These are phyloP conservation scores for Sinocyclocheilus anshuiensis DNA, from an alignment of 2,113 vertebrate genomes.

Conservation along the genomic window DNA sequence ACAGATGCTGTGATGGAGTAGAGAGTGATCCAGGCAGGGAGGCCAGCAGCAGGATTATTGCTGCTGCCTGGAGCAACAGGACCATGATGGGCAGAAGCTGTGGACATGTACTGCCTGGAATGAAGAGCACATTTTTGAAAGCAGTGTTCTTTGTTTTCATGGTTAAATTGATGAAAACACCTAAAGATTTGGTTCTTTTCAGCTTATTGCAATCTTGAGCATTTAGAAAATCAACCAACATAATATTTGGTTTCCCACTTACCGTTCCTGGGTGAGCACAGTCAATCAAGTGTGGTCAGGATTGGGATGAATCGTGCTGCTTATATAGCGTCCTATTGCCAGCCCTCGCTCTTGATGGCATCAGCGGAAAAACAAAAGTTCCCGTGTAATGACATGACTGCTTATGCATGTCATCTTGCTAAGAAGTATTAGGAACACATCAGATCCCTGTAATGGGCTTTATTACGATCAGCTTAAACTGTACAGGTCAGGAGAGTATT, in stretches of 20 bases:
- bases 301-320: not conserved
- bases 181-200: not conserved
- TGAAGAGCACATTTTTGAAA: not conserved
- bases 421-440: constrained; percentile 59
- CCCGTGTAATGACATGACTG: constrained; percentile 62
- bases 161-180: not conserved
- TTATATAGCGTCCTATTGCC: constrained; percentile 27
- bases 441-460: constrained; percentile 45
- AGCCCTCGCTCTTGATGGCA: constrained; percentile 60
- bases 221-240: not conserved
- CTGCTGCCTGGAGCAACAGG: constrained; percentile 72
- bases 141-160: too few species aligned
- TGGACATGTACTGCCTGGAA: not conserved
- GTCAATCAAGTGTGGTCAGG: not conserved
- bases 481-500: constrained; percentile 52
- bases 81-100: constrained; percentile 76
- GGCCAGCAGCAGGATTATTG: constrained; percentile 71
- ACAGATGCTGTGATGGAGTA: constrained; percentile 76
- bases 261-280: not conserved
- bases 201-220: not conserved
- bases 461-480: constrained; percentile 37
- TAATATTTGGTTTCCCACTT: not conserved
- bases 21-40: constrained; percentile 35
- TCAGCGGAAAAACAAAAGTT: constrained; percentile 58
- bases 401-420: constrained; percentile 64